These are phyloP conservation scores for Cryptosula pallasiana DNA, from an alignment of 2,888 invertebrate species.

Conservation along the genomic window DNA sequence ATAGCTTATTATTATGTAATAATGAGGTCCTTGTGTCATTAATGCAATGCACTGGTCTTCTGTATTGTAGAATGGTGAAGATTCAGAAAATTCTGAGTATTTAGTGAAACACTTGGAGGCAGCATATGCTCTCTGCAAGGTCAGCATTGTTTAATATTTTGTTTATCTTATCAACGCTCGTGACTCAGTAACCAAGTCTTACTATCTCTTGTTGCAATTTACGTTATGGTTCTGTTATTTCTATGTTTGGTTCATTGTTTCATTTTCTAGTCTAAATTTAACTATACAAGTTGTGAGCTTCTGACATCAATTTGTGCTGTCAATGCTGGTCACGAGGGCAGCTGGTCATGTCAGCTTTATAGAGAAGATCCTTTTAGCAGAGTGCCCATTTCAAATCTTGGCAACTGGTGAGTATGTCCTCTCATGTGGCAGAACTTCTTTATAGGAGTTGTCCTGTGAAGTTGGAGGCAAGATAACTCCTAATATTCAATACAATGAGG, in stretches of 20 bases:
- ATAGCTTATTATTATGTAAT: too few relatives aligned
- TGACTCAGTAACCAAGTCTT: too few relatives aligned
- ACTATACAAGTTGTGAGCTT: conserved; percentile 62
- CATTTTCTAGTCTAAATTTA: conserved; percentile 33
- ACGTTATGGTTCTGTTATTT: too few relatives aligned
- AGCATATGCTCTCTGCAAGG: conserved; percentile 38
- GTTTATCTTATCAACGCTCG: too few relatives aligned
- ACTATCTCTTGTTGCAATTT: too few relatives aligned
- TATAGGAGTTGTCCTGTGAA: too few relatives aligned
- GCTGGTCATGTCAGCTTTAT: conserved; percentile 27
- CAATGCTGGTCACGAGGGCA: conserved; percentile 51
- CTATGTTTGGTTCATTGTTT: conserved; percentile 9
- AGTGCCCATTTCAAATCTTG: not conserved
- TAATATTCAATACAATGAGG: too few relatives aligned
- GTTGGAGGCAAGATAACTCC: too few relatives aligned
- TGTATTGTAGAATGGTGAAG: conserved; percentile 26
- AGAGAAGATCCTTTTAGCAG: not conserved
- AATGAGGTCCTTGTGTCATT: too few relatives aligned
- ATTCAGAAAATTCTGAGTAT: conserved; percentile 33
- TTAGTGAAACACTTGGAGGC: conserved; percentile 37
- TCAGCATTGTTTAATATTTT: too few relatives aligned
- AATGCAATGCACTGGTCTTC: too few relatives aligned
- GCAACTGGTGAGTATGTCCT: conserved; percentile 10
- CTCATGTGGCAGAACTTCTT: too few relatives aligned
- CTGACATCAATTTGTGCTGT: conserved; percentile 66